Evolutionary conservation across 1,140 invertebrate genomes (phyloP), one percentile per base, ranked within the genome.

Genomic region (Achroia grisella): DNA sequence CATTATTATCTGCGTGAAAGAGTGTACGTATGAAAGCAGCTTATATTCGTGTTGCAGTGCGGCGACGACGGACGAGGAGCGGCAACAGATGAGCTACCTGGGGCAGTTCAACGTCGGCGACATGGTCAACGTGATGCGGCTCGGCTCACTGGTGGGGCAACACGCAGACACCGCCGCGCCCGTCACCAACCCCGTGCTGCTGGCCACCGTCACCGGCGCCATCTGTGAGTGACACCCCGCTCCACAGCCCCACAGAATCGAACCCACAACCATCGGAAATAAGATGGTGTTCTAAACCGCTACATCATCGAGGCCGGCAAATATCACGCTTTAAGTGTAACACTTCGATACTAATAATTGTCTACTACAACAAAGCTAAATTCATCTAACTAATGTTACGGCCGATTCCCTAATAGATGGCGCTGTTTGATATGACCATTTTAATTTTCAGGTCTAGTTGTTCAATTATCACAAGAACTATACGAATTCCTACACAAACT

Each of bases 71-170:
- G 98, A 99, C 74, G 97, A 99, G 84, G 97, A 99, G 70, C 87
- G 98, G 15, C 95, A 97, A 68, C 93, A 97, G 80, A 92, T 99
- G 91, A 92, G 97, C 65, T 95, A 97, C 87, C 91, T 95, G 70
- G 98, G 97, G 1, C 92, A 95, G 56, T 98, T 97, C 78, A 97
- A 99, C 87, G 79, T 99, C 4, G 98, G 98, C 8, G 98, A 99
- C 83, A 96, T 98, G 90, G 93, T 99, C 0, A 99, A 99, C 85
- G 96, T 98, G 1, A 98, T 99, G 83, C 90, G 96, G 36, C 94
- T 96, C 81, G 97, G 97, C 23, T 97, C 96, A 1, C 87, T 98
- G 40, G 97, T 98, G 0, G 97, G 97, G 93, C 95, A 97, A 75
- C 95, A 97, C 87, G 89, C 94, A 15, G 95, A 97, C 87, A 94